A percentile compares a stretch with the other conserved stretches of the same genome.
phyloP scores from a whole-genome alignment of 2,888 invertebrate genomes.

The Eudemis profundana region DNA sequence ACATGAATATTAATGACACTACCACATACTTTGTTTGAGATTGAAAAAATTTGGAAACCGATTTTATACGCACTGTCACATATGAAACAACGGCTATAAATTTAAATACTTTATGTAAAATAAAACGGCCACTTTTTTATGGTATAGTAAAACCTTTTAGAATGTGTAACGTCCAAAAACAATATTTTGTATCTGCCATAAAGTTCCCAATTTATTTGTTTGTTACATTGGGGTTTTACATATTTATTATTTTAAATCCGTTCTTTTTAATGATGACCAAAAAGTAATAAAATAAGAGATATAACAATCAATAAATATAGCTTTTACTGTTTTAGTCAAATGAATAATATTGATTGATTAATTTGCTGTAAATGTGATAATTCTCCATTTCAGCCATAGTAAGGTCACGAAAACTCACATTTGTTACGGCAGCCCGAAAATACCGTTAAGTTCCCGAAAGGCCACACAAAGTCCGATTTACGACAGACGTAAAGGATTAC shows the following conservation, averaged over 20 bases:
- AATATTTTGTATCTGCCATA: conserved; percentile 65
- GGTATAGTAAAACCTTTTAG: conserved; percentile 65
- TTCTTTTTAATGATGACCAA: conserved; percentile 9
- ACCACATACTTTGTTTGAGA: conserved; percentile 27
- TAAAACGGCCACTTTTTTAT: conserved; percentile 71
- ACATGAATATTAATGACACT: conserved; percentile 37
- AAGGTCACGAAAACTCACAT: neutral
- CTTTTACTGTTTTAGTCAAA: neutral
- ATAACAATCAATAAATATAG: neutral
- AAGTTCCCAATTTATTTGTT: conserved; percentile 62
- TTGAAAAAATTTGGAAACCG: conserved; percentile 53
- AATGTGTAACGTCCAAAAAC: conserved; percentile 66
- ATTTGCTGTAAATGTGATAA: no score
- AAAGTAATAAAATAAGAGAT: conserved; percentile 20
- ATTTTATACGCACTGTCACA: conserved; percentile 68
- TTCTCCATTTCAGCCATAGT: no score
- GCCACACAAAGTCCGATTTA: conserved; percentile 55
- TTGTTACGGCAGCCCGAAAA: neutral
- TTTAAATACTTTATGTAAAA: conserved; percentile 71
- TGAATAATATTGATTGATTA: neutral
- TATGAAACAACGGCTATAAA: conserved; percentile 73
- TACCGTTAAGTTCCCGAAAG: conserved; percentile 46
- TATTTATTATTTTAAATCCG: conserved; percentile 36
- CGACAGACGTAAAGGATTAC: conserved; percentile 72
- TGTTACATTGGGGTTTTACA: conserved; percentile 48